Evolutionary conservation across 2,797 vertebrate species (phyloP).

Genomic region (Cyprinella venusta): DNA sequence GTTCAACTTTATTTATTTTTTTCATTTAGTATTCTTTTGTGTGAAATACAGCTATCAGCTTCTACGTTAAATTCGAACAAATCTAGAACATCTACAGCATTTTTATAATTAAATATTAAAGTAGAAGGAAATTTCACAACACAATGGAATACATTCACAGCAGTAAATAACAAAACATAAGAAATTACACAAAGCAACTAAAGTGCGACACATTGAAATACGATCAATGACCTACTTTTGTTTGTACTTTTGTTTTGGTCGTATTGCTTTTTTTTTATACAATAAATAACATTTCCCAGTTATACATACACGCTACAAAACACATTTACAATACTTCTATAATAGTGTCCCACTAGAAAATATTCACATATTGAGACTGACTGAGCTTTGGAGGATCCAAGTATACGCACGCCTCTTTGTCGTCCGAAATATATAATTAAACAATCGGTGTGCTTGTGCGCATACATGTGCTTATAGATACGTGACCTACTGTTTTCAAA

Average conservation of each 20-base stretch:
- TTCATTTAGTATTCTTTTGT: slow-evolving; percentile 9
- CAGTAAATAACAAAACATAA: not conserved
- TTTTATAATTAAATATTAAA: not conserved
- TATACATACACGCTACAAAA: slow-evolving; percentile 14
- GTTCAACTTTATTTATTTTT: slow-evolving; percentile 32
- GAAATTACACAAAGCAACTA: slow-evolving; percentile 1
- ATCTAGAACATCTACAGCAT: slow-evolving; percentile 13
- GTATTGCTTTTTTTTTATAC: not conserved
- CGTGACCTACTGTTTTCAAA: not conserved
- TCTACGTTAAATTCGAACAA: not conserved
- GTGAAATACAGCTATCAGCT: not conserved
- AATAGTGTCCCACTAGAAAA: slow-evolving; percentile 14
- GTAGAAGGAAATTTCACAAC: not conserved
- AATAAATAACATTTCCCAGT: slow-evolving; percentile 8
- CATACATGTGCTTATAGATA: slow-evolving; percentile 10
- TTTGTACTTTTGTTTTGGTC: not conserved
- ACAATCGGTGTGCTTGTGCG: not conserved
- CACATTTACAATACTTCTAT: slow-evolving; percentile 33
- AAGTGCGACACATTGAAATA: not conserved
- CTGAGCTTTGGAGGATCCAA: not conserved
- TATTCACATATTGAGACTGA: slow-evolving; percentile 9
- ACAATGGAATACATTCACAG: slow-evolving; percentile 14
- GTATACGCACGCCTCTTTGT: not conserved
- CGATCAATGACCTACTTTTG: not conserved
- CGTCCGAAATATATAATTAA: not conserved